Percentiles rank a stretch among this genome's conserved stretches.
These are phyloP conservation scores for Drosophila putrida DNA, from an alignment of 2,888 invertebrate genomes.

Conservation along the genomic window DNA sequence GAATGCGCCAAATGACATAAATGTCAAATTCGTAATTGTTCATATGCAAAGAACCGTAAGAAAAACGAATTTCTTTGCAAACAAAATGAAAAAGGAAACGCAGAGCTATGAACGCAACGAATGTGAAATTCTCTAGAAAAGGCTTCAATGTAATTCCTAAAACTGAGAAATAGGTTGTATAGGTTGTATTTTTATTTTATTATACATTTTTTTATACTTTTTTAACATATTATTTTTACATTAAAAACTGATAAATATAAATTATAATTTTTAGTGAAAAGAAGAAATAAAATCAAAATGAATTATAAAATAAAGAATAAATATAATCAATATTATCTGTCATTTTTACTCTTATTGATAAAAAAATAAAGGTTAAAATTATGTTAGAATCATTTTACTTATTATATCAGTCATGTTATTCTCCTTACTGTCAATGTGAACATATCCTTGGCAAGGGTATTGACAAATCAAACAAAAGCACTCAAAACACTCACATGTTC, in stretches of 20 bases:
- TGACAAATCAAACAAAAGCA: conserved; percentile 7
- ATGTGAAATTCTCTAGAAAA: conserved; percentile 16
- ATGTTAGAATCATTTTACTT: too few relatives aligned
- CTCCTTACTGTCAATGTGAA: background rate
- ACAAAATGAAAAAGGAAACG: conserved; percentile 14
- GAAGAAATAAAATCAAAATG: too few relatives aligned
- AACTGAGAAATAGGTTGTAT: too few relatives aligned
- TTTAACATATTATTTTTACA: too few relatives aligned
- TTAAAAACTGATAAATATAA: too few relatives aligned
- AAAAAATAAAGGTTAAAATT: too few relatives aligned
- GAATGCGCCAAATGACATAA: conserved; percentile 71
- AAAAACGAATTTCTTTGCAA: conserved; percentile 45
- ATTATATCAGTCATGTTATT: background rate
- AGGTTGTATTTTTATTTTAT: too few relatives aligned
- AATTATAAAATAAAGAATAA: too few relatives aligned
- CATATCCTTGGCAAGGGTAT: background rate
- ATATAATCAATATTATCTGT: too few relatives aligned
- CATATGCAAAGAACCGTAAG: conserved; percentile 65
- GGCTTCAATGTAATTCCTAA: background rate
- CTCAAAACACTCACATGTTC: conserved; percentile 1
- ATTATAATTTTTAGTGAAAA: too few relatives aligned
- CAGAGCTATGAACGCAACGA: conserved; percentile 16
- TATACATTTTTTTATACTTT: too few relatives aligned
- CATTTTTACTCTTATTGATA: too few relatives aligned
- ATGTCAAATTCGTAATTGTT: conserved; percentile 77